Base-by-base conservation (phyloP, 2,888 invertebrate genomes). In the Nephrotoma flavescens region DNA sequence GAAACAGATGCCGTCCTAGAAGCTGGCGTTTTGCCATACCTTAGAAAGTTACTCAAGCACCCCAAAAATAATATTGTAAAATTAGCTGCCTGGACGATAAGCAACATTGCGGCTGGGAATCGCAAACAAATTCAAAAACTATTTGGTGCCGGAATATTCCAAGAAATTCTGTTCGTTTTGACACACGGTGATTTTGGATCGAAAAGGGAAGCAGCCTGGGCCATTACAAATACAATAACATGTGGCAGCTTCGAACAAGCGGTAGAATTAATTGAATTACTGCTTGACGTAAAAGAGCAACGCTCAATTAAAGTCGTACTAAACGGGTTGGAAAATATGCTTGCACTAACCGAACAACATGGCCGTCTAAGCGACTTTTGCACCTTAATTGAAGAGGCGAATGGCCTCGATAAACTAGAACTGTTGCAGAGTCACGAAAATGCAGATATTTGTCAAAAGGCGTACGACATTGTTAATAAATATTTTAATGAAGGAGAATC, bases 131-230 rank as follows among this genome's bases (percentile, higher is more conserved):
- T 97, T 88, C 95, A 96, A 89, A 92, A 93, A 7, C 96, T 98
- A 0, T 92, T 99, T 6, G 95, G 97, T 89, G 93, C 94, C 41
- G 95, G 94, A 31, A 91, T 98, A 11, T 91, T 98, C 85, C 89
- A 90, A 11, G 87, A 89, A 9, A 90, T 91, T n/a, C 88, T 92
- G 4, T 90, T 90, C 83, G 44, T 85, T 2, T 19, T 85, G 11
- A 19, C 42, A 0, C 89, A 89, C 41, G 91, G 96, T 4, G 97
- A 97, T 89, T 95, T 95, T 89, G 96, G 96, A 90, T 95, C 95
- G 31, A 96, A 97, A 90, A 96, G 96, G 89, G 98, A 99, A 92
- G 97, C 98, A 0, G 96, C 96, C 0, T 99, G 98, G 98, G 97
- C 97, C 0, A 93, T 99, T 15, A 97, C 97, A 0, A 99, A 99